Evolutionary conservation across 1,140 invertebrate species (phyloP).

Genomic region (Temnothorax curvispinosus): DNA sequence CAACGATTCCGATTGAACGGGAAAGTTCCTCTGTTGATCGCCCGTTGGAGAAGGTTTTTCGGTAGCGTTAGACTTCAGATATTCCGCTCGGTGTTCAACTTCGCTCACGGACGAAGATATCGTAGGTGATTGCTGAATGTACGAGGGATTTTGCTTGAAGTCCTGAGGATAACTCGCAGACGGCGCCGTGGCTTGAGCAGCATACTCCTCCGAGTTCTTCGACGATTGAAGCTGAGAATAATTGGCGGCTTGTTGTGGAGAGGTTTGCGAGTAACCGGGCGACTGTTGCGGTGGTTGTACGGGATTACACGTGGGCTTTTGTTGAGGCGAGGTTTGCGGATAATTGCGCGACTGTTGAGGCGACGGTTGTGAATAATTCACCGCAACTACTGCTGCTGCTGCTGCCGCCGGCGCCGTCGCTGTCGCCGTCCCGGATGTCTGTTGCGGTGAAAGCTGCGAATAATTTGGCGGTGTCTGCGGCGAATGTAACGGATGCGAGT

Average conservation of each 20-base stretch:
- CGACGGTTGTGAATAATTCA: conserved; percentile 78
- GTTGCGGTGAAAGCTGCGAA: conserved; percentile 75
- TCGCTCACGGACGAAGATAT: conserved; percentile 68
- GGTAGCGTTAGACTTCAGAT: conserved; percentile 75
- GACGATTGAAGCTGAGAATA: conserved; percentile 60
- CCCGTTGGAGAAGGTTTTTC: conserved; percentile 73
- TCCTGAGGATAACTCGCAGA: conserved; percentile 73
- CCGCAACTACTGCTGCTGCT: conserved; percentile 62
- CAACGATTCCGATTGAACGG: conserved; percentile 72
- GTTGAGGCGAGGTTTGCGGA: conserved; percentile 29
- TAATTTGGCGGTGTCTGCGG: conserved; percentile 74
- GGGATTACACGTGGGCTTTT: conserved; percentile 19
- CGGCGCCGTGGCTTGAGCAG: conserved; percentile 27
- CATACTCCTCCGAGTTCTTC: conserved; percentile 72
- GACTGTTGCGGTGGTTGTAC: conserved; percentile 67
- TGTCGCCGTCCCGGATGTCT: conserved; percentile 68
- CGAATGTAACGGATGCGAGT: conserved; percentile 71
- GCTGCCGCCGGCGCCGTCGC: conserved; percentile 60
- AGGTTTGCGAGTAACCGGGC: conserved; percentile 75
- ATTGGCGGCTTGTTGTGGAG: conserved; percentile 75
- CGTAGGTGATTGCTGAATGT: conserved; percentile 74
- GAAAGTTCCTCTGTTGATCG: conserved; percentile 79
- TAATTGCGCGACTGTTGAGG: conserved; percentile 71
- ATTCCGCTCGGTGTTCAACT: conserved; percentile 75
- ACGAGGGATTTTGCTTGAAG: conserved; percentile 78